Conservation (phyloP, 2,888 invertebrate genomes). For the Biston stratarius region DNA sequence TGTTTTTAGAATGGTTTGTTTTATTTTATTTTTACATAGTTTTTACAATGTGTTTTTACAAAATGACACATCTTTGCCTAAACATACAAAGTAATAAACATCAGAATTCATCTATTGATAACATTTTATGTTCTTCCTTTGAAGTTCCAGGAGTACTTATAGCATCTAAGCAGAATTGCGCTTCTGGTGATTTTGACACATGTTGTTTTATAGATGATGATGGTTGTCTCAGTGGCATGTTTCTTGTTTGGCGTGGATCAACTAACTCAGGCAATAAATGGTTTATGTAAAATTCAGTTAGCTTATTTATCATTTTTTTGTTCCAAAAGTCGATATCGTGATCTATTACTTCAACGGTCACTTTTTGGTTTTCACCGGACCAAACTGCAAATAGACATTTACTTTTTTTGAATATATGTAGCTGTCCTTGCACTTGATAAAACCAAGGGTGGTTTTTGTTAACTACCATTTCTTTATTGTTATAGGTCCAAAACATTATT, state of each 20-base stretch:
- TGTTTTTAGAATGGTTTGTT: no score
- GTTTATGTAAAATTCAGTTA: not conserved
- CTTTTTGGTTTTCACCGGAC: not conserved
- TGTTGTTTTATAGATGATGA: no score
- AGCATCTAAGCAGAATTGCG: no score
- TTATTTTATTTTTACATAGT: no score
- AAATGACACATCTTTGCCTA: no score
- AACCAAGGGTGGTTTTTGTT: conserved; percentile 8
- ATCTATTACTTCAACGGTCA: not conserved
- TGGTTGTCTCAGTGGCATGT: not conserved
- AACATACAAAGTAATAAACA: no score
- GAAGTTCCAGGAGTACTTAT: no score
- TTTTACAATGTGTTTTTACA: no score
- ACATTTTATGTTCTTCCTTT: no score
- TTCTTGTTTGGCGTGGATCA: not conserved
- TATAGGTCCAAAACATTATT: not conserved
- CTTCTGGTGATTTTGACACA: no score
- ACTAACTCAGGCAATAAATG: conserved; percentile 4
- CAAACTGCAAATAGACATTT: conserved; percentile 2
- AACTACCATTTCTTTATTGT: not conserved
- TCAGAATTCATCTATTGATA: no score
- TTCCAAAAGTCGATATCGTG: not conserved
- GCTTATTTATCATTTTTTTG: not conserved
- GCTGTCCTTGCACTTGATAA: conserved; percentile 8
- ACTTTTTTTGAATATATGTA: conserved; percentile 23